These are phyloP conservation scores for Dysdera silvatica DNA, from an alignment of 1,140 invertebrate species.

Conservation along the genomic window DNA sequence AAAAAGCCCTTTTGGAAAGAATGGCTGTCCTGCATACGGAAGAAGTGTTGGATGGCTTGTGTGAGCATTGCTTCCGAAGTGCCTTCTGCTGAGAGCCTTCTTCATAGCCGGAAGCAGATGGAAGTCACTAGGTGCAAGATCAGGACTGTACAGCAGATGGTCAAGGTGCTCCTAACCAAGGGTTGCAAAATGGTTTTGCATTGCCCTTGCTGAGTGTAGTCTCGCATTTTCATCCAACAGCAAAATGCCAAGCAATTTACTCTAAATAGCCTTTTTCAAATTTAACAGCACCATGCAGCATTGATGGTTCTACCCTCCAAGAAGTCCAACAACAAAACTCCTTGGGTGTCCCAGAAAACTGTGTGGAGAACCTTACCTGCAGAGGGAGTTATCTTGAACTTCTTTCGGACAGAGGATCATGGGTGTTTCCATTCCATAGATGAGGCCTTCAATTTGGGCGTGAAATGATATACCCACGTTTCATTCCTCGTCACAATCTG, in stretches of 20 bases:
- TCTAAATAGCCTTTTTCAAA: not conserved
- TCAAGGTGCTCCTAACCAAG: too few relatives aligned
- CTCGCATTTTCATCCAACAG: not conserved
- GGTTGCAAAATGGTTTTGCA: too few relatives aligned
- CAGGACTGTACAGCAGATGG: too few relatives aligned
- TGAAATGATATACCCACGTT: slow-evolving; percentile 24
- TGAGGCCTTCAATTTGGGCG: not conserved
- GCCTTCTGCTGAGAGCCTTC: not conserved
- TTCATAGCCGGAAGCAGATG: not conserved
- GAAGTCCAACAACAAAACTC: slow-evolving; percentile 2
- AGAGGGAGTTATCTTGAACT: not conserved
- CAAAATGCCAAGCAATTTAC: not conserved
- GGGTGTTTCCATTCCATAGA: too few relatives aligned
- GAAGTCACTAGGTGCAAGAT: not conserved
- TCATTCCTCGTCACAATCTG: slow-evolving; percentile 30
- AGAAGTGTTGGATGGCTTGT: not conserved
- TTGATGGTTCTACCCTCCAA: not conserved
- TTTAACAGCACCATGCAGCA: not conserved
- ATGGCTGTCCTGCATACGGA: not conserved
- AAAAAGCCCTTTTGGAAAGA: not conserved
- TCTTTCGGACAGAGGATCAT: too few relatives aligned
- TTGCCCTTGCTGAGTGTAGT: too few relatives aligned
- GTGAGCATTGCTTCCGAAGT: not conserved
- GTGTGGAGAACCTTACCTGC: not conserved
- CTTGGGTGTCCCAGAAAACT: not conserved